Base-by-base conservation (phyloP, 2,888 invertebrate genomes). In the Coremacera marginata region DNA sequence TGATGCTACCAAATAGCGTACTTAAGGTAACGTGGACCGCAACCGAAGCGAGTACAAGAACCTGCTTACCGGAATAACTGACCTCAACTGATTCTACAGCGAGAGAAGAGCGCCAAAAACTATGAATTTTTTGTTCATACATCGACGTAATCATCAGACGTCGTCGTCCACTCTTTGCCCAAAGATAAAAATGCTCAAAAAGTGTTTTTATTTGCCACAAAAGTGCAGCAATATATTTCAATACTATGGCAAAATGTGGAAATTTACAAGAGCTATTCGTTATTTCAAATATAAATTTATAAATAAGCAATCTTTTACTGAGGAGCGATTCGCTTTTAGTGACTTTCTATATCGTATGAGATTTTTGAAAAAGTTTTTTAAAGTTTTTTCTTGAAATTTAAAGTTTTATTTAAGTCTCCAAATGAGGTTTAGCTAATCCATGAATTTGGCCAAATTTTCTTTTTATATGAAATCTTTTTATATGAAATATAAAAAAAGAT, bases 51-150 rank as follows among this genome's bases (percentile, higher is more conserved):
- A 78, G 79, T 80, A 77, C 77, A 80, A 82, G 81, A 79, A 82
- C 83, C 83, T 83, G 80, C 82, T 82, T 83, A 83, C 84, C 84
- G 84, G 85, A 81, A 84, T 81, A 81, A 80, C 84, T 84, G 84
- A 82, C 83, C 84, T 83, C 83, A 84, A 85, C 85, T 84, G 82
- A 84, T 79, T 76, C 25, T 31, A 67, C 25, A 9, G 44, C 52
- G 44, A 77, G 70, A 78, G 70, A 70, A 76, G 80, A 79, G 79
- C 79, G 77, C 75, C 67, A 76, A 79, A 77, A 78, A 75, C 68
- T 76, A 68, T 5, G 73, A 78, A 75, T 78, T 75, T 68, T 63
- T 67, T 68, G 70, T 49, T 70, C 71, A 22, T 49, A 62, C 67
- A 37, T 55, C 37, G n/a, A 3, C 34, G 52, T 65, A 37, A 49